These are phyloP conservation scores for Hoplodrina blanda DNA, from an alignment of 2,888 invertebrate species.

Conservation along the genomic window DNA sequence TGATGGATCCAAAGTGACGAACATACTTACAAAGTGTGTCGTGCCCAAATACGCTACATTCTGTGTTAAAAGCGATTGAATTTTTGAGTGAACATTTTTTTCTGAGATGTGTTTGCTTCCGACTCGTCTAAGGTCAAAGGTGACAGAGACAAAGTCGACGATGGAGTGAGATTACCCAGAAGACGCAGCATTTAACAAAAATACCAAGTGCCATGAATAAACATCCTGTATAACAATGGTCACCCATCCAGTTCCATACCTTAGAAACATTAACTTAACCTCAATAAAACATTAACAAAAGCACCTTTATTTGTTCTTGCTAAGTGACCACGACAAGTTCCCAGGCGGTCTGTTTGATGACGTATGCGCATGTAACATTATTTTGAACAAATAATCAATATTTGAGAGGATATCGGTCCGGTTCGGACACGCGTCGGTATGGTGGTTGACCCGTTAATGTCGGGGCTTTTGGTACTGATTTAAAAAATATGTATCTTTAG, in stretches of 20 bases:
- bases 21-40: too few species aligned
- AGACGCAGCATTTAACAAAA: background rate
- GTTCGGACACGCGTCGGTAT: constrained; percentile 35
- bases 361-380: constrained; percentile 55
- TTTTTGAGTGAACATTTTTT: too few species aligned
- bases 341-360: constrained; percentile 57
- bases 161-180: too few species aligned
- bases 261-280: constrained; percentile 17
- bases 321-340: constrained; percentile 39
- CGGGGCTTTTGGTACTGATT: constrained; percentile 9
- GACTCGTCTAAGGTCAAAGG: too few species aligned
- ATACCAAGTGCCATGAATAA: background rate
- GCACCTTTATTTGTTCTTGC: constrained; percentile 27
- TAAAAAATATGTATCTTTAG: too few species aligned
- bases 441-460: background rate
- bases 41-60: too few species aligned
- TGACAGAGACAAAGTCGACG: too few species aligned
- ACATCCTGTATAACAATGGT: background rate
- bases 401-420: constrained; percentile 52
- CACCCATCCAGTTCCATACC: constrained; percentile 26
- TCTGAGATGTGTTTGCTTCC: too few species aligned
- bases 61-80: too few species aligned
- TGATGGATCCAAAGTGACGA: too few species aligned
- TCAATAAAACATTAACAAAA: constrained; percentile 5
- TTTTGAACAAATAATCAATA: constrained; percentile 65